Evolutionary conservation across 2,888 invertebrate species (phyloP), one percentile per base, ranked within the genome.

Genomic region (Furcula furcula): DNA sequence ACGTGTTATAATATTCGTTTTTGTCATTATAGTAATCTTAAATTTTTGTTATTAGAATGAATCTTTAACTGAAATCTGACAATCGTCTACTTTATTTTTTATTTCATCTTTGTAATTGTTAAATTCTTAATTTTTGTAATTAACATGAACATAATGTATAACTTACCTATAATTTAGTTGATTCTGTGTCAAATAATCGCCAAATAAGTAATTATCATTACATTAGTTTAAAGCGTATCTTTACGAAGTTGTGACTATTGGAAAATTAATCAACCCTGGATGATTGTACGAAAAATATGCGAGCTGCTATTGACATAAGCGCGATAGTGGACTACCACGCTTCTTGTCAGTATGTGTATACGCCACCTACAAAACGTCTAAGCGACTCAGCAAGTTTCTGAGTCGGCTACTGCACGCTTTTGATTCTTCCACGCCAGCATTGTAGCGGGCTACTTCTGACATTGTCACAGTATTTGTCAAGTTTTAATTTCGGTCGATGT

Each of bases 351-450:
- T 50, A 46, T 37, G 39, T 40, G 35, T 38, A 46, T 29, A 31
- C 50, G 35, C 40, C 32, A 41, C 36, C 45, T 44, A 50, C 68
- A 73, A 76, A 72, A 74, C 85, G 87, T 86, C 85, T 79, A 65
- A 72, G 80, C 74, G 70, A 71, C 86, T 87, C 86, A 83, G 86
- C 84, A 16, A 40, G 52, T 38, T 47, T 55, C 86, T 84, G 86
- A 86, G 85, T 75, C 71, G 59, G 79, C 75, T 73, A 65, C 58
- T 79, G 86, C 83, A 87, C 87, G 86, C 80, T 83, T 77, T 80
- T 72, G 73, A 70, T 49, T 23, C 20, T 16, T 14, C 18, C 14
- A 26, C 21, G 26, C 26, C 10, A 10, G 2, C 16, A 16, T 3
- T 14, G 14, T 9, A 7, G 12, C 7, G 13, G 13, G 14, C 14